Conservation (phyloP, 1,140 invertebrate species). For the Drosophila lacertosa region DNA sequence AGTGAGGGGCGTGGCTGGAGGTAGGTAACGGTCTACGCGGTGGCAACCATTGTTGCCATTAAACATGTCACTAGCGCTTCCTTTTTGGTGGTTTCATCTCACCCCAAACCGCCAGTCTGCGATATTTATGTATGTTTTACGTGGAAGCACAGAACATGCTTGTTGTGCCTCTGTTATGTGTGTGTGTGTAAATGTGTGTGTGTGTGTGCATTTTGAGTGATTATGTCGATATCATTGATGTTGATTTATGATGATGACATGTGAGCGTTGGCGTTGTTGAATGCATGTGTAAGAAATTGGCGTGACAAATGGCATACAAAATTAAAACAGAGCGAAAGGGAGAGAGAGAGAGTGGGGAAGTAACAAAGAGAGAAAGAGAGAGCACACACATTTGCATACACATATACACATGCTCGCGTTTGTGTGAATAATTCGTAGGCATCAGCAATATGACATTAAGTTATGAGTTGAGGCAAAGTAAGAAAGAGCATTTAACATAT, state of each 20-base stretch:
- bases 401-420: background rate
- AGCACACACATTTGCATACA: background rate
- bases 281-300: slow-evolving; percentile 45
- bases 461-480: slow-evolving; percentile 7
- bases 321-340: slow-evolving; percentile 30
- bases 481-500: slow-evolving; percentile 4
- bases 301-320: slow-evolving; percentile 51
- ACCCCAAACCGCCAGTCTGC: background rate
- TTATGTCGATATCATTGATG: slow-evolving; percentile 82
- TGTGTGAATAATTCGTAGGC: slow-evolving; percentile 8
- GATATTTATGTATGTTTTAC: slow-evolving; percentile 67
- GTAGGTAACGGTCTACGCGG: slow-evolving; percentile 3
- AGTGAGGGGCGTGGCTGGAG: background rate
- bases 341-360: background rate
- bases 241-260: slow-evolving; percentile 79
- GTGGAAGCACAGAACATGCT: slow-evolving; percentile 27
- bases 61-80: slow-evolving; percentile 73
- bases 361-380: background rate
- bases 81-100: slow-evolving; percentile 61
- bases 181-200: slow-evolving; percentile 9
- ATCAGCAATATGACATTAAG: slow-evolving; percentile 19
- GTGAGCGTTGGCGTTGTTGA: slow-evolving; percentile 12
- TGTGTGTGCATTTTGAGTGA: slow-evolving; percentile 69
- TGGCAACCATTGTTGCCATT: slow-evolving; percentile 65
- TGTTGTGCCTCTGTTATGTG: slow-evolving; percentile 21